Evolutionary conservation across 1,140 invertebrate genomes (phyloP).

Genomic region (Nixonia krombeini): DNA sequence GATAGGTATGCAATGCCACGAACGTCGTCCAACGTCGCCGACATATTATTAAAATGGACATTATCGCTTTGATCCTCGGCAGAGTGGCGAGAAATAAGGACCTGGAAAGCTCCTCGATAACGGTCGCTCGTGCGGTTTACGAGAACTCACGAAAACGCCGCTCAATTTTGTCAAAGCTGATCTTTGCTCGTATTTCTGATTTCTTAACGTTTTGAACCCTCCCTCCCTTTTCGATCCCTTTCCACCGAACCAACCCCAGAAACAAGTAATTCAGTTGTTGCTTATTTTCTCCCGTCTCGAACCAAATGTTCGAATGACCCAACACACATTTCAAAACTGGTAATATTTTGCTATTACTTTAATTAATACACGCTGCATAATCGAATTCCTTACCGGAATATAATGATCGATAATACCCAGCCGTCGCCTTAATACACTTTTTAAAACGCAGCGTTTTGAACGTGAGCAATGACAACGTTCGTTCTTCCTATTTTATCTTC

Average conservation of each 20-base stretch:
- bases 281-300: too few relatives aligned
- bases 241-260: too few relatives aligned
- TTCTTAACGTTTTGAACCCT: slow-evolving; percentile 3
- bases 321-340: too few relatives aligned
- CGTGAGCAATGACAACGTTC: neutral
- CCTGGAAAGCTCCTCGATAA: neutral
- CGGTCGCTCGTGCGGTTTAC: slow-evolving; percentile 9
- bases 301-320: too few relatives aligned
- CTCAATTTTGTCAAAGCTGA: slow-evolving; percentile 19
- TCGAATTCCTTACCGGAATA: neutral
- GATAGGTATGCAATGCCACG: slow-evolving; percentile 39
- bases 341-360: too few relatives aligned
- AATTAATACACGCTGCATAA: too few relatives aligned
- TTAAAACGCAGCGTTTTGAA: neutral
- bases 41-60: slow-evolving; percentile 59
- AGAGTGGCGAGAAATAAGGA: slow-evolving; percentile 10
- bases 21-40: slow-evolving; percentile 50
- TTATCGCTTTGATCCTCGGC: slow-evolving; percentile 40
- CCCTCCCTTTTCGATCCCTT: too few relatives aligned
- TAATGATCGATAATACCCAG: neutral
- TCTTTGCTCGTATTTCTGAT: slow-evolving; percentile 13
- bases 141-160: slow-evolving; percentile 9
- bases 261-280: neutral
- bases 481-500: too few relatives aligned
- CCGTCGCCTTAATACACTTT: neutral